Evolutionary conservation across 2,113 vertebrate species (phyloP), one percentile per base, ranked within the genome.

Genomic region (Scophthalmus maximus): DNA sequence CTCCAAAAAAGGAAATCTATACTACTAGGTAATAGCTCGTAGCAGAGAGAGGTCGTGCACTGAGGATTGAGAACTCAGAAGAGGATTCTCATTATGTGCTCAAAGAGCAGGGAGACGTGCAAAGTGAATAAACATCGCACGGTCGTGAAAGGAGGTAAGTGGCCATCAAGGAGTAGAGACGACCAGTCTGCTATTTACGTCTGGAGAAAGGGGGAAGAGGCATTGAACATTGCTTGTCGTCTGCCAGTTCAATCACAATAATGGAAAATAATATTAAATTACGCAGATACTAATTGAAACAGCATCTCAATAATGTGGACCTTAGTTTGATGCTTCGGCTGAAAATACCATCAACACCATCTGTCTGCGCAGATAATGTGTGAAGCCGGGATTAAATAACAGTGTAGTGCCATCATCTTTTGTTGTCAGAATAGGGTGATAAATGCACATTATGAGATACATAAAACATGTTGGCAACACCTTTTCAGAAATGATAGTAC

Each of bases 91-190:
- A 46, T 46, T 1, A 12, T 15, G 36, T 46, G 42, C 8, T 68
- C 50, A 12, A 53, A 59, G 59, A 30, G 67, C 64, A 56, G 29
- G 52, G 70, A 73, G 55, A 52, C 71, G 55, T 58, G 62, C 49
- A 42, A 8, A 66, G 74, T 34, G 67, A 85, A 85, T 73, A 73
- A 76, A 23, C 29, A 1, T 40, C 4, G 27, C 55, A 2, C 50
- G 81, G 75, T 79, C 74, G 12, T 10, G 3, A 15, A 68, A 47
- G 57, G 42, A 75, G 40, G 55, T 38, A 44, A 77, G 49, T 51
- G 32, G 55, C 64, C 64, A 44, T 76, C 32, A 57, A 62, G 73
- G 47, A 76, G 76, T 3, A 59, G 53, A 66, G 58, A 73, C 74
- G 75, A 74, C 65, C 34, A 40, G 53, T 49, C 29, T 0, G 42